Evolutionary conservation across 1,140 invertebrate species (phyloP).

Genomic region (Ephestia elutella): DNA sequence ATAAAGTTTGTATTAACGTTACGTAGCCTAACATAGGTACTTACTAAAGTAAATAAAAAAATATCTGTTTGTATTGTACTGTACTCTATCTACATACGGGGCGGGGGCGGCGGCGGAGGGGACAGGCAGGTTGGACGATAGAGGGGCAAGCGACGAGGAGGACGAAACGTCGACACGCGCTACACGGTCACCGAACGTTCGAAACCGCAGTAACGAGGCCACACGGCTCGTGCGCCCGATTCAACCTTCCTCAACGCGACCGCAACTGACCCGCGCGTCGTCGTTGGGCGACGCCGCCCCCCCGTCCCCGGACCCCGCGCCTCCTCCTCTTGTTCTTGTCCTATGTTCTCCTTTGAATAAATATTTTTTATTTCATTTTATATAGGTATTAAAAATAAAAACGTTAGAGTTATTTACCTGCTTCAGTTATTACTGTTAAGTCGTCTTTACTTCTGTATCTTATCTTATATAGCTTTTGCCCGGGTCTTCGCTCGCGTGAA

Average conservation of each 20-base stretch:
- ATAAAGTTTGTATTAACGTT: too few relatives aligned
- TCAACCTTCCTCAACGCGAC: conserved; percentile 71
- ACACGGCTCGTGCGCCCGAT: conserved; percentile 63
- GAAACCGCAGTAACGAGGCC: conserved; percentile 57
- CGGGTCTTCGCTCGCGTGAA: too few relatives aligned
- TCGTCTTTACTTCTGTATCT: too few relatives aligned
- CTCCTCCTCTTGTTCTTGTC: too few relatives aligned
- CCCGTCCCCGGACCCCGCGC: conserved; percentile 18
- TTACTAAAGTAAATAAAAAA: not conserved
- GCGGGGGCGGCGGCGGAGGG: conserved; percentile 18
- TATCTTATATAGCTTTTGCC: too few relatives aligned
- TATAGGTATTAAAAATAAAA: too few relatives aligned
- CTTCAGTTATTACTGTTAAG: too few relatives aligned
- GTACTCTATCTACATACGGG: not conserved
- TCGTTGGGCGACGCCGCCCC: conserved; percentile 11
- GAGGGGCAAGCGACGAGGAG: conserved; percentile 31
- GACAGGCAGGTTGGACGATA: conserved; percentile 16
- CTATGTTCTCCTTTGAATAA: too few relatives aligned
- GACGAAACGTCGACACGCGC: conserved; percentile 59
- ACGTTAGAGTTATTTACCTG: too few relatives aligned
- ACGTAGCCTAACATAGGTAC: too few relatives aligned
- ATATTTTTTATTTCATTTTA: too few relatives aligned
- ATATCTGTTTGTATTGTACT: not conserved
- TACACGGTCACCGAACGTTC: conserved; percentile 64
- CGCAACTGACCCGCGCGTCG: conserved; percentile 63